Evolutionary conservation across 2,888 invertebrate species (phyloP), one percentile per base, ranked within the genome.

Genomic region (Sicus ferrugineus): DNA sequence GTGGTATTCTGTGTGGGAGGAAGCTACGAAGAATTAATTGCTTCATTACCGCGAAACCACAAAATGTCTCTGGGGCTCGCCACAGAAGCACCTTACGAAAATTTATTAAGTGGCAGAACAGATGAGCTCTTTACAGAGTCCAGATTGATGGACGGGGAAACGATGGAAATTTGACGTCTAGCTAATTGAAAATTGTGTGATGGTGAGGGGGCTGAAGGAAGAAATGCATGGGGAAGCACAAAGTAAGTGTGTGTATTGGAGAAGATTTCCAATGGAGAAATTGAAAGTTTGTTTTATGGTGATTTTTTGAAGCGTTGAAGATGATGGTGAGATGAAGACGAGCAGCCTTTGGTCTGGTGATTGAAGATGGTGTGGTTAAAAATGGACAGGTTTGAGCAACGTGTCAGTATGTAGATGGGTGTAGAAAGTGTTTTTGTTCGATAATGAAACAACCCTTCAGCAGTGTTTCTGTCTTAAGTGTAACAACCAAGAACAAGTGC

Each of bases 121-220:
- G 26, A 21, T 21, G 42, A 26, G 26, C 50, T 34, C n/a, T 19
- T n/a, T 11, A 54, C 54, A 31, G 21, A 34, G 59, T 34, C 30
- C 64, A 14, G 28, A 63, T 64, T 76, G 75, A 76, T 76, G 75
- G 77, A 76, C 77, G 75, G 72, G 70, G 72, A 64, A 69, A 76
- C 73, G 74, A 72, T 75, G 76, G 74, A 76, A 75, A 76, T 79
- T 80, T 80, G 81, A 81, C 80, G 78, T 78, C 72, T 75, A 75
- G 80, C 81, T 80, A 80, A 80, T 80, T 80, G 80, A 81, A 80
- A 78, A 79, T 38, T 14, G 21, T 1, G 5, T n/a, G 48, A n/a
- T 26, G 63, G 48, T 7, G 42, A 23, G 21, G 30, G 30, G 38
- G 38, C 6, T 3, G 1, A 14, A 16, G 6, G 3, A 26, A 23